These are phyloP conservation scores for Romanogobio albipinnatus DNA, from an alignment of 2,113 vertebrate genomes.

Conservation along the genomic window DNA sequence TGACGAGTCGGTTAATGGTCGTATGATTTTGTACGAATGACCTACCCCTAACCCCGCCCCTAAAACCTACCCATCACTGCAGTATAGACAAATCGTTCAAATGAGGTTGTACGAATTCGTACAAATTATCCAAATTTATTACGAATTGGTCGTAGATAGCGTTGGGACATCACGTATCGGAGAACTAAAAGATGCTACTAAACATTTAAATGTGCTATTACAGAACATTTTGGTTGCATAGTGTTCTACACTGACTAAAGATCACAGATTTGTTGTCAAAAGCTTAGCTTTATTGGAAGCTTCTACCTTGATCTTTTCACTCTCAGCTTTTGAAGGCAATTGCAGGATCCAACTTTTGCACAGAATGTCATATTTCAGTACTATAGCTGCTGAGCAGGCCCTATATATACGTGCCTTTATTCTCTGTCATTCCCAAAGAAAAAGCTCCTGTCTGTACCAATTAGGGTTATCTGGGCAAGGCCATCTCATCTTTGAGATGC, in stretches of 20 bases:
- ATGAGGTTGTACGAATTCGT: no score
- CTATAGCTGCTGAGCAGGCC: conserved; percentile 26
- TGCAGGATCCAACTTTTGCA: conserved; percentile 48
- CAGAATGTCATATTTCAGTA: conserved; percentile 56
- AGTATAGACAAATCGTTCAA: no score
- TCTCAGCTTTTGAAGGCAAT: conserved; percentile 42
- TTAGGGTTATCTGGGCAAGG: conserved; percentile 47
- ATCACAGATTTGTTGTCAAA: conserved; percentile 46
- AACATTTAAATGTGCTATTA: conserved; percentile 5
- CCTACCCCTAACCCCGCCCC: no score
- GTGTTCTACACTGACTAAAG: conserved; percentile 1
- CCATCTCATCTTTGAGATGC: conserved; percentile 48
- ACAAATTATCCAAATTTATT: no score
- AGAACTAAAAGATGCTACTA: neutral
- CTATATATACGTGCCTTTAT: conserved; percentile 33
- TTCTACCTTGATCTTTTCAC: conserved; percentile 48
- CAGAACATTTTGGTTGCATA: neutral
- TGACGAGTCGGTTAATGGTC: no score
- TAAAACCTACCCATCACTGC: no score
- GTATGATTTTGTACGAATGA: no score
- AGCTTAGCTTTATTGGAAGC: conserved; percentile 42
- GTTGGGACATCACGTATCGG: neutral
- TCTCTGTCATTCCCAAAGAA: conserved; percentile 35
- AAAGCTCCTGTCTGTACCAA: conserved; percentile 44
- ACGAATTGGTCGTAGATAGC: no score